A percentile compares a stretch with the other conserved stretches of the same genome.
phyloP scores from a whole-genome alignment of 2,113 vertebrate genomes.

The Xenus cinereus region DNA sequence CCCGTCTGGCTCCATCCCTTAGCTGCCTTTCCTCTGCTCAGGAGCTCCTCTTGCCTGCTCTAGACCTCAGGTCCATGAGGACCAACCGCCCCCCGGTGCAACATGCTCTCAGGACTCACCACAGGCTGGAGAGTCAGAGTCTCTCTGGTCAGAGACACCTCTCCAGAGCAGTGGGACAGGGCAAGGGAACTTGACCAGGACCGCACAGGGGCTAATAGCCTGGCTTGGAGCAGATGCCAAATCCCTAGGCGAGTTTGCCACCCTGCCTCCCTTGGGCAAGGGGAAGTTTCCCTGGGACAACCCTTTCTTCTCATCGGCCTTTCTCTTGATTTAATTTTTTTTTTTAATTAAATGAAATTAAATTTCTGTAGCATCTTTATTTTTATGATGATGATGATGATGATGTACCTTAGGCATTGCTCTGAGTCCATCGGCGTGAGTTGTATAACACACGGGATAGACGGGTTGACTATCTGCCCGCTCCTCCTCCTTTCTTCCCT shows the following conservation, averaged over 20 bases:
- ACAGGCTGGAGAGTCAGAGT: background rate
- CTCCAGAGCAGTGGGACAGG: background rate
- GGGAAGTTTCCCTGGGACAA: background rate
- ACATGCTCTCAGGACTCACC: rapidly evolving
- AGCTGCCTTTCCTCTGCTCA: background rate
- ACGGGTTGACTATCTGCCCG: background rate
- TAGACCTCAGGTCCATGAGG: rapidly evolving
- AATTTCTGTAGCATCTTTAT: background rate
- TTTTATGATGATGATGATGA: background rate
- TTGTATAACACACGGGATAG: background rate
- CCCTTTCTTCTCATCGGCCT: background rate
- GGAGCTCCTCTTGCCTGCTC: rapidly evolving
- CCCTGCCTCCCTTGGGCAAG: background rate
- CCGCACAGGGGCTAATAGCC: background rate
- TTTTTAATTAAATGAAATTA: constrained; percentile 39
- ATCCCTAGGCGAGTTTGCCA: background rate
- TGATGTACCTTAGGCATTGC: background rate
- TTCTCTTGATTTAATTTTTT: background rate
- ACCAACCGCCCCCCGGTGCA: rapidly evolving
- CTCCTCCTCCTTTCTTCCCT: background rate
- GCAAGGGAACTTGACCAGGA: background rate
- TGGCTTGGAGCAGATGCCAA: background rate
- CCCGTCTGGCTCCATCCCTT: background rate
- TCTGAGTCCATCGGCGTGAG: background rate
- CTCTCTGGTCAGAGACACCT: background rate